A percentile compares a stretch with the other conserved stretches of the same genome.
Evolutionary conservation across 2,888 invertebrate species (phyloP).

Genomic region (Cremastinae sp.): DNA sequence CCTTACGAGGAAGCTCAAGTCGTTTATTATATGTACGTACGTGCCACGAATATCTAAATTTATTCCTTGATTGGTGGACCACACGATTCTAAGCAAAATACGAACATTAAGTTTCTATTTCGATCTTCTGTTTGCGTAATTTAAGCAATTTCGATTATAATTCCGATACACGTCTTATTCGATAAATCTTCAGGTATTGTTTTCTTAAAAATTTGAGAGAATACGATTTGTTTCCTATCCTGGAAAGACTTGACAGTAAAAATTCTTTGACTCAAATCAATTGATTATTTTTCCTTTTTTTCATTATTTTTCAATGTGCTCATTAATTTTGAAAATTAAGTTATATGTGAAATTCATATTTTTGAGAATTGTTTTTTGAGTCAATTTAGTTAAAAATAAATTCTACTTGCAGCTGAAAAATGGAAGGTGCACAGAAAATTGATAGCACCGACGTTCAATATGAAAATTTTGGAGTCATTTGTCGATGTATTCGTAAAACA

Average conservation of each 20-base stretch:
- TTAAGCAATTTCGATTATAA: slow-evolving; percentile 36
- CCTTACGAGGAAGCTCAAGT: slow-evolving; percentile 46
- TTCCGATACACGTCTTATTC: slow-evolving; percentile 39
- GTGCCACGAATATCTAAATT: slow-evolving; percentile 55
- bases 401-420: slow-evolving; percentile 62
- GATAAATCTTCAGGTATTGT: slow-evolving; percentile 23
- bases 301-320: no score
- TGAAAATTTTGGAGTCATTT: slow-evolving; percentile 67
- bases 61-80: slow-evolving; percentile 22
- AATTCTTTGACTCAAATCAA: no score
- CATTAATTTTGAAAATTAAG: background rate
- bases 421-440: slow-evolving; percentile 70
- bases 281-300: background rate
- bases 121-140: slow-evolving; percentile 44
- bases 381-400: no score
- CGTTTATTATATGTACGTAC: slow-evolving; percentile 62
- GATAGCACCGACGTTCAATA: slow-evolving; percentile 69
- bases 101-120: background rate
- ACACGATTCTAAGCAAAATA: background rate
- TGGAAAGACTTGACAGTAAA: background rate
- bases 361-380: no score
- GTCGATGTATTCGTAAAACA: slow-evolving; percentile 68
- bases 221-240: background rate
- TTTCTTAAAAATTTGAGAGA: background rate
- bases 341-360: no score